These are phyloP conservation scores for Stictocephala bisonia DNA, from an alignment of 2,888 invertebrate species.

Conservation along the genomic window DNA sequence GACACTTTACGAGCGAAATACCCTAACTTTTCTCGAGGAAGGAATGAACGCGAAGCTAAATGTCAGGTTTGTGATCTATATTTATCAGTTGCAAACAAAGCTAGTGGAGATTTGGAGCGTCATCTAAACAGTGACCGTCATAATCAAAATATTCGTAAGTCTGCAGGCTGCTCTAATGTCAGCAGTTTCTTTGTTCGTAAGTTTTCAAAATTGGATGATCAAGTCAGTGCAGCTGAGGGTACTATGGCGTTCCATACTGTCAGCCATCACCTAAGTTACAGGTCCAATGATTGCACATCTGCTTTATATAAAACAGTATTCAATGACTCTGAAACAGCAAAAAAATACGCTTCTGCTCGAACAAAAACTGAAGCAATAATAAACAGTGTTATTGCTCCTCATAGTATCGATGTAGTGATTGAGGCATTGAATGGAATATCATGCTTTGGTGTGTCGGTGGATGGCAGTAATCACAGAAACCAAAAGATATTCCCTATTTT, in stretches of 20 bases:
- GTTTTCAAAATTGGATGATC: slow-evolving; percentile 11
- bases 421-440: slow-evolving; percentile 41
- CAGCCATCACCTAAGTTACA: slow-evolving; percentile 36
- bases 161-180: slow-evolving; percentile 14
- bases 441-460: slow-evolving; percentile 47
- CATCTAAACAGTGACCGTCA: slow-evolving; percentile 19
- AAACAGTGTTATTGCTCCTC: slow-evolving; percentile 49
- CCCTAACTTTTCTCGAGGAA: slow-evolving; percentile 7
- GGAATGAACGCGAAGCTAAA: slow-evolving; percentile 17
- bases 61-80: slow-evolving; percentile 27
- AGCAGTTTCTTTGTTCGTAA: slow-evolving; percentile 7
- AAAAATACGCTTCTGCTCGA: slow-evolving; percentile 14
- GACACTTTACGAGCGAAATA: slow-evolving; percentile 26
- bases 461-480: slow-evolving; percentile 50
- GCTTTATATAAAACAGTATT: slow-evolving; percentile 31
- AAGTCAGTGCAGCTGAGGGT: slow-evolving; percentile 27
- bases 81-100: slow-evolving; percentile 25
- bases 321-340: slow-evolving; percentile 34
- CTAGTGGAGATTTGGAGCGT: slow-evolving; percentile 15
- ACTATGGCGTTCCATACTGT: slow-evolving; percentile 37
- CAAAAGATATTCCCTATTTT: slow-evolving; percentile 52
- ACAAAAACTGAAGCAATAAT: slow-evolving; percentile 50
- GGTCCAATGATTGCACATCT: slow-evolving; percentile 23
- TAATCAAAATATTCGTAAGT: slow-evolving; percentile 18
- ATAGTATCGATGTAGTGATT: slow-evolving; percentile 38